Percentiles rank a stretch among this genome's conserved stretches.
phyloP scores from a whole-genome alignment of 2,113 vertebrate species.

The Bubalus kerabau region DNA sequence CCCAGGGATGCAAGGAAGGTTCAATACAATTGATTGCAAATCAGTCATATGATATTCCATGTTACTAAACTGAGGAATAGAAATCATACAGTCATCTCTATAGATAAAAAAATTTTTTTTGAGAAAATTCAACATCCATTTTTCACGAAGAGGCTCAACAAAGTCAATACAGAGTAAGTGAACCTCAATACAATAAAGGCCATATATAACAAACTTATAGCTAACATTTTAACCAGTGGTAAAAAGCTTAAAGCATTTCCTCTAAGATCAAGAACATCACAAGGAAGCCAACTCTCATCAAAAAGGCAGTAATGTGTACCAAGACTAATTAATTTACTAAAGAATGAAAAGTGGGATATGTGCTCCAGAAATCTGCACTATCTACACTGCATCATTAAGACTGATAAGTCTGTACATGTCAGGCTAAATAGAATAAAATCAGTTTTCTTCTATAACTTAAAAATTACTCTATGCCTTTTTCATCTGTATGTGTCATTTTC shows the following conservation, averaged over 20 bases:
- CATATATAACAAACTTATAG: background rate
- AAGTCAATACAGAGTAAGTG: background rate
- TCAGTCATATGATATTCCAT: background rate
- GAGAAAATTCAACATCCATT: background rate
- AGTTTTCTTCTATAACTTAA: background rate
- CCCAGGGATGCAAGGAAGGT: background rate
- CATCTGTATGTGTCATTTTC: background rate
- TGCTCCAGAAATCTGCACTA: background rate
- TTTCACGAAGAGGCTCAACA: background rate
- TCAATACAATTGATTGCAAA: background rate
- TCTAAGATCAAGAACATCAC: background rate
- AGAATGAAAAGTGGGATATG: background rate
- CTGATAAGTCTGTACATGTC: background rate
- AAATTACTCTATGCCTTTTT: background rate
- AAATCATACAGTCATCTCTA: background rate
- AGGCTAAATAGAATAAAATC: background rate
- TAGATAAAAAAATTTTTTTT: background rate
- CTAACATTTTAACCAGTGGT: background rate
- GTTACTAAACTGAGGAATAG: background rate
- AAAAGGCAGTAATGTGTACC: background rate
- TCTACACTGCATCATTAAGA: background rate
- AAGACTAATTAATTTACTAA: background rate
- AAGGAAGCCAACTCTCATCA: fast-evolving
- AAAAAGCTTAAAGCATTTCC: background rate
- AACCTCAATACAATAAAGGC: background rate